These are phyloP conservation scores for Lagopus leucura DNA, from an alignment of 2,113 vertebrate species.

Conservation along the genomic window DNA sequence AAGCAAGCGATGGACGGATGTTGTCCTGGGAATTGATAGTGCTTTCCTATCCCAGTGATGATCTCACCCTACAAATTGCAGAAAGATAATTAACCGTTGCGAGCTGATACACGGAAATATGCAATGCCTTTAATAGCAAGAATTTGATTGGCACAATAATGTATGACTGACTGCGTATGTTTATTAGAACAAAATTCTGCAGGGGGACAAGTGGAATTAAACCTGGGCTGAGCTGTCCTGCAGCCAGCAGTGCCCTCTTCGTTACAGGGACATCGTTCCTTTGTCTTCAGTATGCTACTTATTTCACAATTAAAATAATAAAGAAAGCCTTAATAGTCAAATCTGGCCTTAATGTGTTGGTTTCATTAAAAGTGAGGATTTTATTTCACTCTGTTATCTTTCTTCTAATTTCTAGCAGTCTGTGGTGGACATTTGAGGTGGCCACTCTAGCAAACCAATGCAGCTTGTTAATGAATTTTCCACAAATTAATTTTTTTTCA, in stretches of 20 bases:
- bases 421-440: conserved; percentile 70
- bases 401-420: neutral
- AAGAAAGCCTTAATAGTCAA: neutral
- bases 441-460: conserved; percentile 72
- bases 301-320: neutral
- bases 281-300: neutral
- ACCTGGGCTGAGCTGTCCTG: neutral
- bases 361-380: conserved; percentile 29
- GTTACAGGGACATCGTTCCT: neutral
- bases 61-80: neutral
- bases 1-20: neutral
- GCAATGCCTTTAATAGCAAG: neutral
- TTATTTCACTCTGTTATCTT: conserved; percentile 4
- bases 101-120: neutral
- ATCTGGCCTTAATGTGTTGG: neutral
- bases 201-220: neutral
- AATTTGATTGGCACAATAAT: conserved; percentile 3
- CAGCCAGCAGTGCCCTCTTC: neutral
- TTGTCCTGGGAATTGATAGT: neutral
- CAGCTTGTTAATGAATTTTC: conserved; percentile 82
- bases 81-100: conserved; percentile 14
- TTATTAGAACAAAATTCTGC: neutral
- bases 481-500: conserved; percentile 80
- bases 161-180: neutral
- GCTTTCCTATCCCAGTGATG: neutral